phyloP scores from a whole-genome alignment of 2,888 invertebrate species.

The Kuschelorhynchus macadamiae region DNA sequence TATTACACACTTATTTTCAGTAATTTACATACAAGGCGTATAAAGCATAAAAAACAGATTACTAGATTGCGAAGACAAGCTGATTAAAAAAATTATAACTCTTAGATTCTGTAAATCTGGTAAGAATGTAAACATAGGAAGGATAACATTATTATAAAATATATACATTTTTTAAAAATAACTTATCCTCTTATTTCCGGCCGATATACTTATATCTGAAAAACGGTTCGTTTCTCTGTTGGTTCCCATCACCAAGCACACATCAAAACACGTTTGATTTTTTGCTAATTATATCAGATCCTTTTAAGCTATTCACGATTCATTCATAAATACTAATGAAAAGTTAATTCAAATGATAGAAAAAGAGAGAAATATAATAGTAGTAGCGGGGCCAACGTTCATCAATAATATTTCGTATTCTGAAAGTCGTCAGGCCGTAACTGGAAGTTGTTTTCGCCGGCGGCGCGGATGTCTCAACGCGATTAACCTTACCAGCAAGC shows the following conservation, averaged over 20 bases:
- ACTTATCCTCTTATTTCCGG: constrained; percentile 23
- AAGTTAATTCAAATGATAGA: constrained; percentile 21
- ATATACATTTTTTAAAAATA: constrained; percentile 16
- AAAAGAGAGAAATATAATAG: constrained; percentile 26
- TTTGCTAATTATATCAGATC: constrained; percentile 33
- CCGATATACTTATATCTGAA: constrained; percentile 1
- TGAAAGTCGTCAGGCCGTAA: constrained; percentile 42
- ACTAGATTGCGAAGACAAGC: too few species aligned
- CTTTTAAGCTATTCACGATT: constrained; percentile 27
- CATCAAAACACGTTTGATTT: constrained; percentile 30
- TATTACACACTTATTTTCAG: too few species aligned
- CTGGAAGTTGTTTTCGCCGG: constrained; percentile 50
- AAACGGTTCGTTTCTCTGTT: constrained; percentile 24
- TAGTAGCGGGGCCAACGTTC: constrained; percentile 29
- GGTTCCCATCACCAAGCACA: constrained; percentile 24
- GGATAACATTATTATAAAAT: too few species aligned
- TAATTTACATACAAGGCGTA: too few species aligned
- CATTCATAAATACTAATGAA: constrained; percentile 37
- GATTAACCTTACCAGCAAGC: constrained; percentile 42
- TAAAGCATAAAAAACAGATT: too few species aligned
- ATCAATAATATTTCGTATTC: constrained; percentile 47
- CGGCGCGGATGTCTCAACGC: constrained; percentile 57
- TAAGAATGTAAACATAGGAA: too few species aligned
- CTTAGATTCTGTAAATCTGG: too few species aligned
- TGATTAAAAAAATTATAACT: too few species aligned